A percentile compares a stretch with the other conserved stretches of the same genome.
These are phyloP conservation scores for Achlya flavicornis DNA, from an alignment of 2,888 invertebrate species.

Conservation along the genomic window DNA sequence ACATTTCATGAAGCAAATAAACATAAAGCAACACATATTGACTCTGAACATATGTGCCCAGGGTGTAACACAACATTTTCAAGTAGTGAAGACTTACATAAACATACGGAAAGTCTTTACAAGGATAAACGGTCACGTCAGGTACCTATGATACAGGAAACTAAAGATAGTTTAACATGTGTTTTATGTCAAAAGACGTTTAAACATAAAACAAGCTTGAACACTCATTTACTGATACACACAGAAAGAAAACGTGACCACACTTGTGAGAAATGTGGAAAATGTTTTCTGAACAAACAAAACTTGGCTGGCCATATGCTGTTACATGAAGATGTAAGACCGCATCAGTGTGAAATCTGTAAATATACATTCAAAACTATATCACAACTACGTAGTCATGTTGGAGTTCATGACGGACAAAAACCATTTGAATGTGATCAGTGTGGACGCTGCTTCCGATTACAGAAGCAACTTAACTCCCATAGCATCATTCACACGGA, in stretches of 20 bases:
- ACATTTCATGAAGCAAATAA: slow-evolving; percentile 34
- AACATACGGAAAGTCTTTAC: slow-evolving; percentile 49
- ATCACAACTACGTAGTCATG: slow-evolving; percentile 48
- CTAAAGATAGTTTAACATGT: slow-evolving; percentile 51
- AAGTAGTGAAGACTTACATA: slow-evolving; percentile 42
- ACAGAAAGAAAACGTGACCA: slow-evolving; percentile 65
- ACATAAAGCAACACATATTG: slow-evolving; percentile 46
- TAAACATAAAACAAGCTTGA: slow-evolving; percentile 51
- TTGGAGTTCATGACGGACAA: slow-evolving; percentile 49
- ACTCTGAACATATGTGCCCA: slow-evolving; percentile 46
- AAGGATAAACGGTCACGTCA: slow-evolving; percentile 42
- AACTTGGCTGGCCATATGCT: slow-evolving; percentile 54
- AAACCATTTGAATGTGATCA: slow-evolving; percentile 60
- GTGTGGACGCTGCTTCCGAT: slow-evolving; percentile 55
- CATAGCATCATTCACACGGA: slow-evolving; percentile 89
- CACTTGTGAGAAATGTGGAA: slow-evolving; percentile 68
- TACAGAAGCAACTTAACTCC: slow-evolving; percentile 75
- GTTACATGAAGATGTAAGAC: slow-evolving; percentile 57
- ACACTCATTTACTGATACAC: slow-evolving; percentile 84
- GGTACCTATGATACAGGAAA: slow-evolving; percentile 30
- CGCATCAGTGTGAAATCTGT: slow-evolving; percentile 67
- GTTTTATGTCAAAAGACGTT: slow-evolving; percentile 60
- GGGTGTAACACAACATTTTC: slow-evolving; percentile 61
- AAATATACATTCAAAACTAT: slow-evolving; percentile 56
- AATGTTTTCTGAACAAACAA: slow-evolving; percentile 56